Conservation (phyloP, 2,888 invertebrate genomes). For the Megalurothrips usitatus region DNA sequence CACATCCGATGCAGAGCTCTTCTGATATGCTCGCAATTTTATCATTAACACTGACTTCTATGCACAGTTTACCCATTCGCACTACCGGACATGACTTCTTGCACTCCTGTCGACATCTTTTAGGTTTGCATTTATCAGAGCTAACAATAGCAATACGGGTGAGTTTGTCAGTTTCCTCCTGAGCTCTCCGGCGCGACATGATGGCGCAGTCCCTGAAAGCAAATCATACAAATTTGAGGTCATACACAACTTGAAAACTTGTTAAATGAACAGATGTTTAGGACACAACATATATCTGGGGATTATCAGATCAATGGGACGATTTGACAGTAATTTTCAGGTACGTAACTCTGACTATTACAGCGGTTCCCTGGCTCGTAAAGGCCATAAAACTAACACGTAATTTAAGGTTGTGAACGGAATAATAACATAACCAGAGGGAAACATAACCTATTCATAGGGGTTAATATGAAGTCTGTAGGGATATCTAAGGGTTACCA, state of each 20-base stretch:
- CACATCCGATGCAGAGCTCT: conserved; percentile 97
- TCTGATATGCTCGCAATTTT: conserved; percentile 97
- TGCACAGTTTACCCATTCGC: conserved; percentile 98
- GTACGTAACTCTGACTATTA: neutral
- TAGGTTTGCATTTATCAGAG: conserved; percentile 97
- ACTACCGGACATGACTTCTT: conserved; percentile 98
- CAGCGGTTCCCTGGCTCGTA: neutral
- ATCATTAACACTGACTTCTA: conserved; percentile 91
- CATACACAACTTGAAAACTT: neutral
- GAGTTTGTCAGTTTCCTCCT: conserved; percentile 85
- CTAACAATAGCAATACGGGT: conserved; percentile 98
- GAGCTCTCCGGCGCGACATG: conserved; percentile 67
- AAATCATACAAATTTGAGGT: neutral
- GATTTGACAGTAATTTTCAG: neutral
- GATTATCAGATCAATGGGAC: neutral
- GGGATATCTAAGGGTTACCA: neutral
- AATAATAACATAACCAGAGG: neutral
- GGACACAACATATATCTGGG: neutral
- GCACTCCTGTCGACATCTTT: conserved; percentile 97
- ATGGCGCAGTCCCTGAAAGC: conserved; percentile 39
- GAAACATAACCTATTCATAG: neutral
- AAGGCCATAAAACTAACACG: neutral
- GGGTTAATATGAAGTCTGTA: neutral
- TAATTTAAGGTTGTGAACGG: neutral
- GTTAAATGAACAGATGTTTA: neutral